Base-by-base conservation (phyloP, 2,888 invertebrate species). In the Nebria brevicollis region DNA sequence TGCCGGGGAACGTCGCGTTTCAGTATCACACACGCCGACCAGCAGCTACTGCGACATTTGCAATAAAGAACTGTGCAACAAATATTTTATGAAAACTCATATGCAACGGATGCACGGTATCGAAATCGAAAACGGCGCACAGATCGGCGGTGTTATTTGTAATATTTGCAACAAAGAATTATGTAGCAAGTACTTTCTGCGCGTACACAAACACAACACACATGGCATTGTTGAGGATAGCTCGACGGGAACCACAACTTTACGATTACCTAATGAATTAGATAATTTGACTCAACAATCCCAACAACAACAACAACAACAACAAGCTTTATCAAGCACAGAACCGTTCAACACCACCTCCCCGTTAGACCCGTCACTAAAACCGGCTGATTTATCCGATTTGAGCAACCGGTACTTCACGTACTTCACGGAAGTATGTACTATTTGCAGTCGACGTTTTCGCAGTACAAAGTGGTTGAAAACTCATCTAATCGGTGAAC, bases 71-170 rank as follows among this genome's bases (percentile, higher is more conserved):
- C 91, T 99, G 85, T 99, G 99, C 91, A 99, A 99, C 91, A 99
- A 99, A 89, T 99, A 99, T 89, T 99, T 99, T 90, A 97, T 99
- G 95, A 97, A 98, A 89, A 99, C 98, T 1, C 99, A 99, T 91
- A 98, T 98, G 97, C 95, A 98, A 88, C 94, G 98, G 88, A 98
- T 99, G 97, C 99, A 97, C 89, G 97, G 97, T 72, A 97, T 97
- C 86, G 96, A 97, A 87, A 94, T 97, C 75, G 97, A 97, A 89
- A 96, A 96, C 86, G 97, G 96, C 25, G 95, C 97, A 64, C 96
- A 96, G 88, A 95, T 97, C 66, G 97, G 97, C 6, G 97, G 97
- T 26, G 97, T 97, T 7, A 95, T 97, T 73, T 98, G 98, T 89
- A 98, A 98, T 89, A 97, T 99, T 84, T 99, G 99, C 89, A 97